Evolutionary conservation across 2,113 vertebrate species (phyloP).

Genomic region (Mionectes macconnelli): DNA sequence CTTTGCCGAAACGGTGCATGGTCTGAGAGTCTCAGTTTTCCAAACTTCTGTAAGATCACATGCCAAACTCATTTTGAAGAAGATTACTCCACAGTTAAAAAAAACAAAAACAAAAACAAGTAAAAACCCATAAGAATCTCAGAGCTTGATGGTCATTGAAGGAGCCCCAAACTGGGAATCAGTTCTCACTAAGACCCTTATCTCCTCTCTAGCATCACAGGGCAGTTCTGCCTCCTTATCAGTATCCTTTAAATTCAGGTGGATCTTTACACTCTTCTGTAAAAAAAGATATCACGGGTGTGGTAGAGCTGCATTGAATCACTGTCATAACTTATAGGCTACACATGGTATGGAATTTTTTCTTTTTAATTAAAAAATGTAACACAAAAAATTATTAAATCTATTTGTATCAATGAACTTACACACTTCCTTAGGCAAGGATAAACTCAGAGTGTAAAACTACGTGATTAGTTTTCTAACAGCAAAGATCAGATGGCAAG

Average conservation of each 20-base stretch:
- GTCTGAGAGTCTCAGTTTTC: neutral
- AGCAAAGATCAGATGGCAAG: neutral
- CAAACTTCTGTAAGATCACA: neutral
- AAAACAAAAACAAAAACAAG: neutral
- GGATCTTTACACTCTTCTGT: neutral
- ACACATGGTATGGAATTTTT: neutral
- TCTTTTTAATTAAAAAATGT: neutral
- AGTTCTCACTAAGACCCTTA: neutral
- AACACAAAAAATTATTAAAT: neutral
- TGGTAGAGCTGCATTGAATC: neutral
- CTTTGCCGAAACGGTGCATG: neutral
- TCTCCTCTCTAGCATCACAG: neutral
- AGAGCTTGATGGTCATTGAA: neutral
- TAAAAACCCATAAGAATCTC: neutral
- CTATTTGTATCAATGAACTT: neutral
- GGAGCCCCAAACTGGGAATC: rapidly evolving
- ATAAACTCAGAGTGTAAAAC: neutral
- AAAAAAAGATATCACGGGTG: neutral
- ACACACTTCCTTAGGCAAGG: neutral
- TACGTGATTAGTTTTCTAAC: neutral
- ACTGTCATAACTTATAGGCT: neutral
- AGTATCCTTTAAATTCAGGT: neutral
- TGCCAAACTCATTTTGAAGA: neutral
- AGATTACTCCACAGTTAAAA: neutral
- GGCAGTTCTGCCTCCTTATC: neutral